These are phyloP conservation scores for Hypsopygia costalis DNA, from an alignment of 2,888 invertebrate genomes.

Conservation along the genomic window DNA sequence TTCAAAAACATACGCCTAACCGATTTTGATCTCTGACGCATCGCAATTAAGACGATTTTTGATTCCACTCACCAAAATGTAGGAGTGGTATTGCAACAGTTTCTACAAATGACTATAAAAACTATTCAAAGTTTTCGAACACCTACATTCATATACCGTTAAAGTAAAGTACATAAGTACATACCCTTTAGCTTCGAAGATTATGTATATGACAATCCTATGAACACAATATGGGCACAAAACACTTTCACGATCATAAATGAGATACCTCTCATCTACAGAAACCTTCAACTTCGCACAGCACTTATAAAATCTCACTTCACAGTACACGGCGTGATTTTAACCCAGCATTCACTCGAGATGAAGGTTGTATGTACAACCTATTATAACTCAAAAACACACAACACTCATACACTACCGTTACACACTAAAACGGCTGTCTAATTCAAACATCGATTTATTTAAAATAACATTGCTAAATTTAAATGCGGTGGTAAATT, in stretches of 20 bases:
- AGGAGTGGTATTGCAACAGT: background rate
- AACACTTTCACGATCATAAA: slow-evolving; percentile 42
- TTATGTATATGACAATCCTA: slow-evolving; percentile 61
- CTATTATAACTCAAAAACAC: slow-evolving; percentile 24
- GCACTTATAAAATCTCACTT: slow-evolving; percentile 32
- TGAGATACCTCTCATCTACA: slow-evolving; percentile 43
- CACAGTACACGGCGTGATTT: slow-evolving; percentile 58
- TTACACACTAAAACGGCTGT: slow-evolving; percentile 36
- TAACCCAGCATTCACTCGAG: slow-evolving; percentile 54
- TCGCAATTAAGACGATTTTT: background rate
- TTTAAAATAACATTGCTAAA: slow-evolving; percentile 7
- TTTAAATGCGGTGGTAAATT: slow-evolving; percentile 1
- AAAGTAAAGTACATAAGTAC: slow-evolving; percentile 29
- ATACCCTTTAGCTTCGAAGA: slow-evolving; percentile 60
- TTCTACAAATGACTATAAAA: slow-evolving; percentile 7
- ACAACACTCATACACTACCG: slow-evolving; percentile 32
- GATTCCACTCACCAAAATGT: background rate
- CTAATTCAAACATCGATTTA: slow-evolving; percentile 33
- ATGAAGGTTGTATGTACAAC: slow-evolving; percentile 52
- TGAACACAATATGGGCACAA: slow-evolving; percentile 39
- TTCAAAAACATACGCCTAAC: background rate
- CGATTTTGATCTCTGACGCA: background rate
- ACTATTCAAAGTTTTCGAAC: background rate
- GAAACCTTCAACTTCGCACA: slow-evolving; percentile 58
- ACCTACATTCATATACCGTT: slow-evolving; percentile 1